Percentiles rank a stretch among this genome's conserved stretches.
These are phyloP conservation scores for Chaetops frenatus DNA, from an alignment of 2,113 vertebrate species.

Conservation along the genomic window DNA sequence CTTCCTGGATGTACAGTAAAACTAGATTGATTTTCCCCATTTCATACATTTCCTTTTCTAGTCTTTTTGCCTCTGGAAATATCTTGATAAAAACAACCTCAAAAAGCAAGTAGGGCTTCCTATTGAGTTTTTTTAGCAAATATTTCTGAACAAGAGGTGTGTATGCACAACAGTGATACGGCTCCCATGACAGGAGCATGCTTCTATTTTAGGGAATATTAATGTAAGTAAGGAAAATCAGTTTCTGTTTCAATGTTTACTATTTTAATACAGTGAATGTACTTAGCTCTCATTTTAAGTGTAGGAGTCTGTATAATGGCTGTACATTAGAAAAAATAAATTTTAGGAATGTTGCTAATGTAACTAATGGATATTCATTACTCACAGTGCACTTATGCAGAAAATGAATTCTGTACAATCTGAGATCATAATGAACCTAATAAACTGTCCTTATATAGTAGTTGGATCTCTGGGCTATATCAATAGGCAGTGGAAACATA, in stretches of 20 bases:
- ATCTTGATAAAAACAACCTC: background rate
- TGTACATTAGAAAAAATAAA: background rate
- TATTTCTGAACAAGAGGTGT: background rate
- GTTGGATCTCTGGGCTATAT: background rate
- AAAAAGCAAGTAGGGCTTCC: background rate
- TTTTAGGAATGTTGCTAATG: background rate
- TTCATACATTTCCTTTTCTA: background rate
- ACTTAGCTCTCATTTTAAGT: background rate
- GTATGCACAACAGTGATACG: rapidly evolving
- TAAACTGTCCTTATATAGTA: background rate
- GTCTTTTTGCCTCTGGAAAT: background rate
- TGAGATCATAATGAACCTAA: background rate
- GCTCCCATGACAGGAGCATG: background rate
- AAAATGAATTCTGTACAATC: background rate
- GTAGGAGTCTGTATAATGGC: background rate
- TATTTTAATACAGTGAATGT: background rate
- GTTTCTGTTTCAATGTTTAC: background rate
- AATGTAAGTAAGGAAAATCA: background rate
- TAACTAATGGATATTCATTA: background rate
- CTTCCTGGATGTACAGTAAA: background rate
- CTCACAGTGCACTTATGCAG: background rate
- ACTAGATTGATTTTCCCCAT: background rate
- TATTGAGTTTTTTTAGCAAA: background rate
- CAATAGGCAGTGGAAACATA: background rate
- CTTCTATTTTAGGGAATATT: background rate